Base-by-base conservation (phyloP, 2,888 invertebrate genomes). In the Lithophane semibrunnea region DNA sequence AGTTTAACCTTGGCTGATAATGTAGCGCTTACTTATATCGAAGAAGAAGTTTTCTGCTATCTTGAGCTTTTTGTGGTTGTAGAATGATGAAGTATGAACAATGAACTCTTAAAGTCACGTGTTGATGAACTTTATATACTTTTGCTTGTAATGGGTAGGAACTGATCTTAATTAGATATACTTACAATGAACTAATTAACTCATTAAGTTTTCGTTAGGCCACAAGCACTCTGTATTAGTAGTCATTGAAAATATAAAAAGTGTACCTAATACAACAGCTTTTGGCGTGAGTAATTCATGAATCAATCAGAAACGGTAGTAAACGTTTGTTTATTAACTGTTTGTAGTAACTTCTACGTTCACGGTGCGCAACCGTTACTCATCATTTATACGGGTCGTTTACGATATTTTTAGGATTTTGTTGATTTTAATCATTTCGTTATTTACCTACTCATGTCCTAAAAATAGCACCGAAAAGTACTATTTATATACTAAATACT, bases 251-350 rank as follows among this genome's bases (percentile, higher is more conserved):
- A 70, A 21, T 61, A 49, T 29, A 68, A 79, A 72, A 21, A 54
- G 37, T 66, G 18, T 70, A 58, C 37, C 18, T 47, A 71, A 44
- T 18, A 63, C 52, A 70, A 61, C 61, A 24, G 61, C 1, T 71
- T 64, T 56, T 63, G 18, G 54, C 73, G 70, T 71, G 60, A 29
- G 49, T 68, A 72, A 82, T 78, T 78, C 44, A 79, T 78, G 52
- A 72, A 75, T 75, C 68, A 78, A 78, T 82, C 54, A n/a, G 66
- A 67, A 74, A 67, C 60, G 61, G 71, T 72, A 72, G 75, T 72
- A 79, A 74, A 78, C 42, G 66, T 74, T 78, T 71, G 66, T 82
- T 76, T 71, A 70, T 76, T 63, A 68, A 60, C 70, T 47, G 76
- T 64, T 69, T 75, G 61, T 71, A 80, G 66, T 72, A 79, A 79